Conservation (phyloP, 2,888 invertebrate species). For the Erpobdella octoculata region DNA sequence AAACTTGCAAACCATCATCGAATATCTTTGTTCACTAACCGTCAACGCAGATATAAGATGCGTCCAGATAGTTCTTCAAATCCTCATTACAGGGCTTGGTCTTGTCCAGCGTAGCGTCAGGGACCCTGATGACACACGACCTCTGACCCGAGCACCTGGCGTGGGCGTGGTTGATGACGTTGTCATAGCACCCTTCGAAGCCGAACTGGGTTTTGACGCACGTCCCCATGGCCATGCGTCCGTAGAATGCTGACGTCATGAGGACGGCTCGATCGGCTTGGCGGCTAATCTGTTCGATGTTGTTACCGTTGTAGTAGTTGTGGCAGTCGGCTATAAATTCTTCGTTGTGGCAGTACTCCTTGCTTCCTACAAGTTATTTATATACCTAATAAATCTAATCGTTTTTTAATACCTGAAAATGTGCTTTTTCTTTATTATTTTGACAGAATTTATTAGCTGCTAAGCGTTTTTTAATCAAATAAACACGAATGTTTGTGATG, state of each 20-base stretch:
- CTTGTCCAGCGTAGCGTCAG: slow-evolving; percentile 29
- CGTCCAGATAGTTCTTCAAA: slow-evolving; percentile 33
- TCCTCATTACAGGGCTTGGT: slow-evolving; percentile 33
- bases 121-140: slow-evolving; percentile 31
- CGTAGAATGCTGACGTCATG: slow-evolving; percentile 31
- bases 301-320: slow-evolving; percentile 6
- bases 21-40: slow-evolving; percentile 17
- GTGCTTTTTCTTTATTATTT: too few species aligned
- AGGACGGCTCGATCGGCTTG: slow-evolving; percentile 28
- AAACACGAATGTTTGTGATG: too few species aligned
- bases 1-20: not conserved
- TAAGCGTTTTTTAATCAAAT: too few species aligned
- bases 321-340: slow-evolving; percentile 31
- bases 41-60: slow-evolving; percentile 27
- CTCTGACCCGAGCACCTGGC: slow-evolving; percentile 32
- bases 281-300: not conserved
- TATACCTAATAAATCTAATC: not conserved
- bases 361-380: slow-evolving; percentile 20
- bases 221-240: slow-evolving; percentile 29
- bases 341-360: slow-evolving; percentile 33
- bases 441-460: too few species aligned
- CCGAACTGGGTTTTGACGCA: slow-evolving; percentile 34
- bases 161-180: slow-evolving; percentile 31
- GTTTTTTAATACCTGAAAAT: too few species aligned
- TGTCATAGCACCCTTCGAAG: slow-evolving; percentile 32